phyloP scores from a whole-genome alignment of 2,113 vertebrate genomes.

The Anoura caudifer region DNA sequence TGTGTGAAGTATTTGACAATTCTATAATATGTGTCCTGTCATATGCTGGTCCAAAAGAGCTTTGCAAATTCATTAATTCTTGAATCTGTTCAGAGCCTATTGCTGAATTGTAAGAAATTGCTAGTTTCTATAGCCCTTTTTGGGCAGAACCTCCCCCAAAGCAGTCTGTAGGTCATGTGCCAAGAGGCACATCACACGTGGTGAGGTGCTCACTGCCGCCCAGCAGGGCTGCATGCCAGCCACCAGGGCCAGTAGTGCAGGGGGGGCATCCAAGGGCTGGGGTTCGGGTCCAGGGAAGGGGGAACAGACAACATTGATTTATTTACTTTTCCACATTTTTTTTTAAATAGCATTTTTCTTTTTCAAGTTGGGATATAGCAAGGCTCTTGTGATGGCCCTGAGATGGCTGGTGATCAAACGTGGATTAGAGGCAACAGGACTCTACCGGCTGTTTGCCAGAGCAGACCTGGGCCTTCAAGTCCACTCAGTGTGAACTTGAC shows the following conservation, averaged over 20 bases:
- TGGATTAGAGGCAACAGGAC: too few relatives aligned
- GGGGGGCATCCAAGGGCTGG: fast-evolving
- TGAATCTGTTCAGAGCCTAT: neutral
- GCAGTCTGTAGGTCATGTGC: neutral
- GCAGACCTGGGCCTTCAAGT: neutral
- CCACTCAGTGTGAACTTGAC: neutral
- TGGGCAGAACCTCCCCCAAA: neutral
- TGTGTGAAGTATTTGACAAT: too few relatives aligned
- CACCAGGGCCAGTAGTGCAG: neutral
- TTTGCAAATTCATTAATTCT: neutral
- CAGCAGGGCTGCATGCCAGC: neutral
- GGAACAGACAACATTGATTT: neutral
- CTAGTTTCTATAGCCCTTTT: neutral
- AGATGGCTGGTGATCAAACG: fast-evolving
- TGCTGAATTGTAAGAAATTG: neutral
- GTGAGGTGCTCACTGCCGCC: neutral
- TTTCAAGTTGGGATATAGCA: neutral
- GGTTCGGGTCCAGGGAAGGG: neutral
- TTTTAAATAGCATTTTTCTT: neutral
- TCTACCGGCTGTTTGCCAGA: neutral
- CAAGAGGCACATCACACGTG: neutral
- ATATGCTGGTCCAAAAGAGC: neutral
- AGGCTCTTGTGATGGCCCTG: too few relatives aligned
- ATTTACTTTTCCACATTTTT: neutral
- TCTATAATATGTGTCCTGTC: neutral